phyloP scores from a whole-genome alignment of 2,797 vertebrate species.

The Masticophis lateralis region DNA sequence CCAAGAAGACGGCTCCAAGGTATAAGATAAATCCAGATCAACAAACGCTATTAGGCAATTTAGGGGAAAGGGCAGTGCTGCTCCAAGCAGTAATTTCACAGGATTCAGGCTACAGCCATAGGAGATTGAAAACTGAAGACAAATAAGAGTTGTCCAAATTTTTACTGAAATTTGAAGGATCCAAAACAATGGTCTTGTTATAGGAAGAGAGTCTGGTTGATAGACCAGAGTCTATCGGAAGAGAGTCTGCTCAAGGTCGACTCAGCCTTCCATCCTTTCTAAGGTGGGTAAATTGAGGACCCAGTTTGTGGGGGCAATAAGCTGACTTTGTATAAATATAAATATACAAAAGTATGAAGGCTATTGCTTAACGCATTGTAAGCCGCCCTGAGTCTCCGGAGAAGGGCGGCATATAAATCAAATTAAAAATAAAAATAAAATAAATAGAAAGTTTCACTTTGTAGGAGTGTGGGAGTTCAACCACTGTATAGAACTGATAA shows the following conservation, averaged over 20 bases:
- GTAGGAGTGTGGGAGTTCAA: neutral
- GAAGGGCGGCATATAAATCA: too few relatives aligned
- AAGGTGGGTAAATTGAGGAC: too few relatives aligned
- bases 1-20: neutral
- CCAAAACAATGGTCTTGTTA: neutral
- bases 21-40: neutral
- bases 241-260: too few relatives aligned
- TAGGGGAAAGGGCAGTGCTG: neutral
- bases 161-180: neutral
- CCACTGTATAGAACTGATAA: neutral
- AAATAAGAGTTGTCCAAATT: neutral
- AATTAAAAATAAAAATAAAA: too few relatives aligned
- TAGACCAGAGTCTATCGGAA: too few relatives aligned
- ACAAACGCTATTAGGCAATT: neutral
- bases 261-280: too few relatives aligned
- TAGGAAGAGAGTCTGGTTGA: neutral
- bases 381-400: too few relatives aligned
- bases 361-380: too few relatives aligned
- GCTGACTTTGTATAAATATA: too few relatives aligned
- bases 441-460: neutral
- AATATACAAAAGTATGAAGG: too few relatives aligned
- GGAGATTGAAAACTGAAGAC: neutral
- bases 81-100: neutral
- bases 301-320: too few relatives aligned
- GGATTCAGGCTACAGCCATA: neutral